Percentiles rank a stretch among this genome's conserved stretches.
Evolutionary conservation across 1,140 invertebrate species (phyloP).

Genomic region (Phthorimaea operculella): DNA sequence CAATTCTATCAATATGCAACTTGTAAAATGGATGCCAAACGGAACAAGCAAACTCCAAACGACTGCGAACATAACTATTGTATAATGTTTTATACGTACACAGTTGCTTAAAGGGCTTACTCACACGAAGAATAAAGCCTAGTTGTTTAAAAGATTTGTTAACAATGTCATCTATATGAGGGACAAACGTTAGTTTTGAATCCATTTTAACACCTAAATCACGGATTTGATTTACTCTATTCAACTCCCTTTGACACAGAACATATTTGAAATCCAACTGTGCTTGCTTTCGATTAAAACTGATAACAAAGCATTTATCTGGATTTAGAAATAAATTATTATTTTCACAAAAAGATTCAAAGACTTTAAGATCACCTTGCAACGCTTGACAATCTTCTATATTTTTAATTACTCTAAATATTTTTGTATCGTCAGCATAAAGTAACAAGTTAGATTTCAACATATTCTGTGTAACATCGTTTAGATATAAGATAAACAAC

Average conservation of each 20-base stretch:
- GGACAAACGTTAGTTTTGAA: conserved; percentile 2
- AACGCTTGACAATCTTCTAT: background rate
- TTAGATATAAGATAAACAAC: background rate
- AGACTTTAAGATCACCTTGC: background rate
- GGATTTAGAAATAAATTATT: background rate
- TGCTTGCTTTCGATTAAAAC: background rate
- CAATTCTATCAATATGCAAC: conserved; percentile 4
- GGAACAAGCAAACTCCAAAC: conserved; percentile 1
- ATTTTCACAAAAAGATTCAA: background rate
- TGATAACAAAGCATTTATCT: conserved; percentile 7
- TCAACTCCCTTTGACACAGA: background rate
- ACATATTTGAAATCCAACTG: background rate
- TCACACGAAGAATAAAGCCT: background rate
- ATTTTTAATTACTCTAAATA: conserved; percentile 2
- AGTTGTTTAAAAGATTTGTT: conserved; percentile 7
- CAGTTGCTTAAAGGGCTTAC: conserved; percentile 2
- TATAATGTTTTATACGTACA: conserved; percentile 3
- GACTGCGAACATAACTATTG: conserved; percentile 8
- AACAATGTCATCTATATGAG: conserved; percentile 2
- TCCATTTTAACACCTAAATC: conserved; percentile 9
- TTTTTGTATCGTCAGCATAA: conserved; percentile 5
- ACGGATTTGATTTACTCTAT: background rate
- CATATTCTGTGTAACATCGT: background rate
- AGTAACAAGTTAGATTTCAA: background rate
- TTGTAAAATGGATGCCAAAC: conserved; percentile 5